A percentile compares a stretch with the other conserved stretches of the same genome.
Conservation (phyloP, 2,888 invertebrate genomes). For the Stenotaenia linearis region DNA sequence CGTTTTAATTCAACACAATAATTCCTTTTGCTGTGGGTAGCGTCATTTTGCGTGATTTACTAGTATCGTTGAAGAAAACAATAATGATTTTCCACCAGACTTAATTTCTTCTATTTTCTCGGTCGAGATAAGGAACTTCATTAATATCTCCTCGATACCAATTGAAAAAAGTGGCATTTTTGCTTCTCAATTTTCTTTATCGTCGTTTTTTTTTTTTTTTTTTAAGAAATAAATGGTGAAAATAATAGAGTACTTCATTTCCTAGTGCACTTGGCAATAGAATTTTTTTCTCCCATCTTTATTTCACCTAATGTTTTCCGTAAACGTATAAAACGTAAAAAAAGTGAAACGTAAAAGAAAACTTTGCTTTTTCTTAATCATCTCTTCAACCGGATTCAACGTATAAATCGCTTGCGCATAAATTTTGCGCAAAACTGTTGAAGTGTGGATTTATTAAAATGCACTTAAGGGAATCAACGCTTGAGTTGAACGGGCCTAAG, state of each 20-base stretch:
- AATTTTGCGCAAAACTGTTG: neutral
- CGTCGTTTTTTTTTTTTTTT: neutral
- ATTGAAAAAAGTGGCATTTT: neutral
- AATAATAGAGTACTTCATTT: neutral
- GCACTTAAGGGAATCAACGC: slow-evolving; percentile 23
- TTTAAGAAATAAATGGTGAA: neutral
- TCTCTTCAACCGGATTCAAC: neutral
- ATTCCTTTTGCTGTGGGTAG: no score
- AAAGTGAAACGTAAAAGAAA: neutral
- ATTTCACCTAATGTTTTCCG: neutral
- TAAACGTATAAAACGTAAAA: neutral
- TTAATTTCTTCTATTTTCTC: neutral
- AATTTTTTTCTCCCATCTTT: neutral
- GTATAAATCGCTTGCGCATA: neutral
- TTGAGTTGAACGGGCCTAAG: neutral
- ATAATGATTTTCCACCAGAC: slow-evolving; percentile 9
- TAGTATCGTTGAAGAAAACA: neutral
- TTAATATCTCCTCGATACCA: neutral
- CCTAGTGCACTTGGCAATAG: neutral
- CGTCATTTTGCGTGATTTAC: neutral
- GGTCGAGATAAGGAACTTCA: neutral
- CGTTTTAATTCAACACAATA: neutral
- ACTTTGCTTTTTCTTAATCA: slow-evolving; percentile 24
- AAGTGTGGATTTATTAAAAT: slow-evolving; percentile 21
- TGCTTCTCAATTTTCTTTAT: neutral